Evolutionary conservation across 1,140 invertebrate genomes (phyloP).

Genomic region (Cherax quadricarinatus): DNA sequence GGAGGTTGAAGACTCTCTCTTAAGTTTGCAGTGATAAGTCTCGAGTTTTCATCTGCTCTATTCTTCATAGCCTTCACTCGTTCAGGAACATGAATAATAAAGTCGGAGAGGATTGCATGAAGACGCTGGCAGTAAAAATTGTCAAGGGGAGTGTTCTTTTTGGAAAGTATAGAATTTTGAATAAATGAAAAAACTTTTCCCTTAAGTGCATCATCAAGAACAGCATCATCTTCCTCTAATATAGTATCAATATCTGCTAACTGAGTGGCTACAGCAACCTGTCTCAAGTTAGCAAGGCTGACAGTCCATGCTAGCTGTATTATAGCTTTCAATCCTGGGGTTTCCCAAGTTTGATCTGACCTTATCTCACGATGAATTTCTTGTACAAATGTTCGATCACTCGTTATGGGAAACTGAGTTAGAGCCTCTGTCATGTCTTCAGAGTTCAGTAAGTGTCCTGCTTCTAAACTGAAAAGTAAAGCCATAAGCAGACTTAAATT

Average conservation of each 20-base stretch:
- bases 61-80: slow-evolving; percentile 90
- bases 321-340: slow-evolving; percentile 83
- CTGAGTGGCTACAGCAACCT: slow-evolving; percentile 75
- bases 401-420: slow-evolving; percentile 70
- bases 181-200: slow-evolving; percentile 75
- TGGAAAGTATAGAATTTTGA: slow-evolving; percentile 71
- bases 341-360: slow-evolving; percentile 75
- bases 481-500: slow-evolving; percentile 89
- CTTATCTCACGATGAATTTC: slow-evolving; percentile 71
- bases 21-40: slow-evolving; percentile 76
- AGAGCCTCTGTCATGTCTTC: slow-evolving; percentile 72
- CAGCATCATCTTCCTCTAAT: slow-evolving; percentile 85
- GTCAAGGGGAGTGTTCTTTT: slow-evolving; percentile 75
- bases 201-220: slow-evolving; percentile 87
- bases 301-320: slow-evolving; percentile 88
- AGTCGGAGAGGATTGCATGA: slow-evolving; percentile 92
- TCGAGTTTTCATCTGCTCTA: slow-evolving; percentile 91
- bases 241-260: slow-evolving; percentile 63
- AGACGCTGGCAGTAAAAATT: slow-evolving; percentile 89
- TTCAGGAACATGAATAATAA: slow-evolving; percentile 94
- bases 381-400: slow-evolving; percentile 70
- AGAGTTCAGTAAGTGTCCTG: slow-evolving; percentile 82
- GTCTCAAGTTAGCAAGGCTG: slow-evolving; percentile 87
- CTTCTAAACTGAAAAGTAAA: slow-evolving; percentile 89
- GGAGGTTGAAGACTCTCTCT: slow-evolving; percentile 89